These are phyloP conservation scores for Acropora tenuis DNA, from an alignment of 64 coral and sea anemone genomes.

Conservation along the genomic window DNA sequence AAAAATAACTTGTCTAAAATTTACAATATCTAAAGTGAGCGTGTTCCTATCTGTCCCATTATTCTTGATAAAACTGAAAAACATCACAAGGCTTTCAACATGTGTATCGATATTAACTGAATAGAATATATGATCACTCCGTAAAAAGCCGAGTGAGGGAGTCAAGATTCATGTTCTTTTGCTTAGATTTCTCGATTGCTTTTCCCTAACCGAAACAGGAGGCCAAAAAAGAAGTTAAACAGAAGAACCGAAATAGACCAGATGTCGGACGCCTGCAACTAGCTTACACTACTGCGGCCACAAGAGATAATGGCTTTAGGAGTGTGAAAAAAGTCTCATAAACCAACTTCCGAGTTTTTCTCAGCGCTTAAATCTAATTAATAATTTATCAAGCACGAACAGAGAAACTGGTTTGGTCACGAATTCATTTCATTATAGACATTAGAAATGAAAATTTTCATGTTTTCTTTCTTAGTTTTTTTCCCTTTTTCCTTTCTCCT, in stretches of 20 bases:
- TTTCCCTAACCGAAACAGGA: background rate
- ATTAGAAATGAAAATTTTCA: background rate
- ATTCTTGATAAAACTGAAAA: background rate
- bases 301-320: background rate
- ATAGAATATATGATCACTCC: background rate
- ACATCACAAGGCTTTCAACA: background rate
- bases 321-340: slow-evolving; percentile 1
- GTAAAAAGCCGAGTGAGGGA: background rate
- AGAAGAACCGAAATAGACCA: slow-evolving; percentile 1
- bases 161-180: slow-evolving; percentile 1
- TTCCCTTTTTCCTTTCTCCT: background rate
- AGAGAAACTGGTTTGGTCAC: background rate
- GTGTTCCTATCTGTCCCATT: background rate
- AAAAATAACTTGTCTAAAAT: slow-evolving; percentile 3
- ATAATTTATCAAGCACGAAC: background rate
- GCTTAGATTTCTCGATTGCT: background rate
- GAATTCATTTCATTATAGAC: background rate
- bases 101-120: background rate
- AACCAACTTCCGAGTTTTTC: background rate
- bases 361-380: background rate
- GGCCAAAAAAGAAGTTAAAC: background rate
- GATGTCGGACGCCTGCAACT: background rate
- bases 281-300: background rate
- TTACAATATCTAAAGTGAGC: slow-evolving; percentile 1
- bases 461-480: background rate